Evolutionary conservation across 2,113 vertebrate species (phyloP).

Genomic region (Epinephelus moara): DNA sequence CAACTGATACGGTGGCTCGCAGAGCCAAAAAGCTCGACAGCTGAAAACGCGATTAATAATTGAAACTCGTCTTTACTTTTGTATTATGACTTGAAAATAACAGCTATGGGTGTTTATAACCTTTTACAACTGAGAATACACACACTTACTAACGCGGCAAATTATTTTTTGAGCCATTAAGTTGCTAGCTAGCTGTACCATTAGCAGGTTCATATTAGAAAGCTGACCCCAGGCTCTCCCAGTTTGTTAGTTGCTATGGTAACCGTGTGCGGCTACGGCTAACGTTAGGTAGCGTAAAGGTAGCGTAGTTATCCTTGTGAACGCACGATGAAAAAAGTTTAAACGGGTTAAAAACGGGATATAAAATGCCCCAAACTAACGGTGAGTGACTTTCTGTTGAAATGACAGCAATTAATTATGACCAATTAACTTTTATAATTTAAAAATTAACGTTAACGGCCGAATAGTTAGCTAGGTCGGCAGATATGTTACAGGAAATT

Average conservation of each 20-base stretch:
- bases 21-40: slow-evolving; percentile 33
- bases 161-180: neutral
- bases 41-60: slow-evolving; percentile 17
- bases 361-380: neutral
- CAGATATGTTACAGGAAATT: neutral
- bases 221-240: neutral
- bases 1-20: slow-evolving; percentile 69
- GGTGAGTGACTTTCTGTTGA: slow-evolving; percentile 8
- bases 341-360: neutral
- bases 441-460: neutral
- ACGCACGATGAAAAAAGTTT: neutral
- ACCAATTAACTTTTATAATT: neutral
- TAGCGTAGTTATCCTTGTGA: neutral
- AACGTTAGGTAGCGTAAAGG: neutral
- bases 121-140: neutral
- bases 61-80: neutral
- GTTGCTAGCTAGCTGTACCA: no score
- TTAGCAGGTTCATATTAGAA: neutral
- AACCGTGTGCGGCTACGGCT: neutral
- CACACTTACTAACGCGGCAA: neutral
- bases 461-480: no score
- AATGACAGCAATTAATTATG: neutral
- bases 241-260: slow-evolving; percentile 65
- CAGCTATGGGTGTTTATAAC: neutral
- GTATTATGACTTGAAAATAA: accelerated